These are phyloP conservation scores for Rhinatrema bivittatum DNA, from an alignment of 2,797 vertebrate genomes.

Conservation along the genomic window DNA sequence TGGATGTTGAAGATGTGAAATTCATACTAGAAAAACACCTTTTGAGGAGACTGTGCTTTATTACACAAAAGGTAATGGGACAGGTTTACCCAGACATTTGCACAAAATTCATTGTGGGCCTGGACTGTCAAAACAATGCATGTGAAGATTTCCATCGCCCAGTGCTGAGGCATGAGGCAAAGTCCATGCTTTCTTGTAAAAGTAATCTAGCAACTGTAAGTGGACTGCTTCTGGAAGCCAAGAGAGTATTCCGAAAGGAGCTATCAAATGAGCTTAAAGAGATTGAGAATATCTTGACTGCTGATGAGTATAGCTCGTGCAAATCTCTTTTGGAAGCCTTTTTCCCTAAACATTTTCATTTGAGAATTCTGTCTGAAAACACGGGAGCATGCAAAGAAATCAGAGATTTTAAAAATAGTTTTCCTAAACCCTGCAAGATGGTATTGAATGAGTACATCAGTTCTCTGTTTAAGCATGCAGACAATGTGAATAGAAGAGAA, in stretches of 20 bases:
- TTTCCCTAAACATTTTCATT: constrained; percentile 64
- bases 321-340: constrained; percentile 41
- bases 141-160: constrained; percentile 50
- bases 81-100: constrained; percentile 46
- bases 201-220: constrained; percentile 51
- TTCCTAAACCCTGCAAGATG: constrained; percentile 25
- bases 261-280: constrained; percentile 31
- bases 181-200: constrained; percentile 45
- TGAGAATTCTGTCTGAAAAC: constrained; percentile 56
- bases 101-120: constrained; percentile 46
- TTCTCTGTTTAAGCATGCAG: constrained; percentile 33
- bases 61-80: constrained; percentile 25
- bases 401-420: constrained; percentile 22
- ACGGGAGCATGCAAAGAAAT: constrained; percentile 46
- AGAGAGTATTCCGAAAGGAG: constrained; percentile 30
- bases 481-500: constrained; percentile 40
- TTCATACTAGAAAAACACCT: constrained; percentile 50
- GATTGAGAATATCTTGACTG: constrained; percentile 37
- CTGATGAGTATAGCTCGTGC: constrained; percentile 33
- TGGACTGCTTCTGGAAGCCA: constrained; percentile 54
- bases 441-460: constrained; percentile 45
- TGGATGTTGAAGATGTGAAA: constrained; percentile 44
- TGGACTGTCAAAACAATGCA: constrained; percentile 42
- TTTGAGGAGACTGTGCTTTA: constrained; percentile 42
- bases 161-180: constrained; percentile 42